Base-by-base conservation (phyloP, 1,140 invertebrate genomes). In the Brachionus manjavacas region DNA sequence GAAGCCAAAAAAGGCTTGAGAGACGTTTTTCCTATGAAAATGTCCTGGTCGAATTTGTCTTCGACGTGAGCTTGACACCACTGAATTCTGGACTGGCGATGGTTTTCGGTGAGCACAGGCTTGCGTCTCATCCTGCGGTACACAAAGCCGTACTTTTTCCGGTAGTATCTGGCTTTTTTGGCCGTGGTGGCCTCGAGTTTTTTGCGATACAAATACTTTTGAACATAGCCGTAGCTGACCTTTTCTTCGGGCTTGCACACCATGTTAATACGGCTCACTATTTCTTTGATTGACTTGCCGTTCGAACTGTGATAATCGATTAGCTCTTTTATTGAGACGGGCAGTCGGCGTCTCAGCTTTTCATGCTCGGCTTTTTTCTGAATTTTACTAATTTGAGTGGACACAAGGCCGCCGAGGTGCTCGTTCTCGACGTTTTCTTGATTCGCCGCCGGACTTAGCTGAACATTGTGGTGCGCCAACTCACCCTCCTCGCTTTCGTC, bases 181-280 rank as follows among this genome's bases (percentile, higher is more conserved):
- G 79, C 79, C 2, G 79, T 81, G 2, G 79, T 81, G 1, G 79
- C 79, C 25, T 81, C 79, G 8, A 81, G 41, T 14, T 81, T 81
- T 81, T 81, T 81, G 2, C 79, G 12, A 81, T 81, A 81, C 16
- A 81, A 81, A 68, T 81, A 81, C 16, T 81, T 81, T 64, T 81
- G 79, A 25, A 81, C 79, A 31, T 81, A 81, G 11, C 79, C 79
- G 31, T 81, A 81, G 25, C 52, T 64, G 23, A 81, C 79, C 20
- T 81, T 81, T 46, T 81, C 79, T 16, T 81, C 79, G 4, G 79
- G 79, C 41, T 46, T 41, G 43, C 79, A 81, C 4, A 81, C 79
- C 79, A 81, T 60, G 28, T 81, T 81, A 23, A 81, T 81, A 0
- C 79, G 49, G 20, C 41, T 81, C 43, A 81, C 79, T 12, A 81